Percentiles rank a stretch among this genome's conserved stretches.
Evolutionary conservation across 2,113 vertebrate genomes (phyloP).

Genomic region (Etheostoma spectabile): DNA sequence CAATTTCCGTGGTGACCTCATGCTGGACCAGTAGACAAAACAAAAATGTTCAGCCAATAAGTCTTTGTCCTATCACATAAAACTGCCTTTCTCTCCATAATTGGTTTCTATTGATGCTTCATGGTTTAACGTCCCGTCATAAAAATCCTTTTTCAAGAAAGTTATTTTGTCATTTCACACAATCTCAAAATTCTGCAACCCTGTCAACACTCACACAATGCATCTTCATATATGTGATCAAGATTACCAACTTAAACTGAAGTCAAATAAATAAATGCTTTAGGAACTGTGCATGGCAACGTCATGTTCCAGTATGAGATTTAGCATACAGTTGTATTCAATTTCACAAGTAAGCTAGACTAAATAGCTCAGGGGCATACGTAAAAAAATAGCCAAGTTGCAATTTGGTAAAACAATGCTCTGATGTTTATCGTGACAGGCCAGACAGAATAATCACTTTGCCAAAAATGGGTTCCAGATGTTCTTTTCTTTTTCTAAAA

Average conservation of each 20-base stretch:
- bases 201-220: not conserved
- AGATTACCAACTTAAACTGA: not conserved
- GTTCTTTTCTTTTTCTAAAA: conserved; percentile 47
- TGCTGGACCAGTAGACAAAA: not conserved
- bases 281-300: not conserved
- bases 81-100: too few relatives aligned
- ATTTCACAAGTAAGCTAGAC: conserved; percentile 7
- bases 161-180: not conserved
- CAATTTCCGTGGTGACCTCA: not conserved
- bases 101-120: not conserved
- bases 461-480: conserved; percentile 78
- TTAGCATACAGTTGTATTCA: not conserved
- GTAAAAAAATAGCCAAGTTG: conserved; percentile 2
- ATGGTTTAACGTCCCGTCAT: not conserved
- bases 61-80: too few relatives aligned
- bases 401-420: conserved; percentile 48
- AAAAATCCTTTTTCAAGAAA: not conserved
- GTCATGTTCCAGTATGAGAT: not conserved
- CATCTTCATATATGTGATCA: not conserved
- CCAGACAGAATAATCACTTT: conserved; percentile 72
- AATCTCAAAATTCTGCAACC: not conserved
- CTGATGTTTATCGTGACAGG: conserved; percentile 56
- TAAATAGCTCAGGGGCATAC: conserved; percentile 25
- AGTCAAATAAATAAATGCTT: not conserved
- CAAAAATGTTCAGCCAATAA: not conserved